phyloP scores from a whole-genome alignment of 2,797 vertebrate genomes.

The Pangasius djambal region DNA sequence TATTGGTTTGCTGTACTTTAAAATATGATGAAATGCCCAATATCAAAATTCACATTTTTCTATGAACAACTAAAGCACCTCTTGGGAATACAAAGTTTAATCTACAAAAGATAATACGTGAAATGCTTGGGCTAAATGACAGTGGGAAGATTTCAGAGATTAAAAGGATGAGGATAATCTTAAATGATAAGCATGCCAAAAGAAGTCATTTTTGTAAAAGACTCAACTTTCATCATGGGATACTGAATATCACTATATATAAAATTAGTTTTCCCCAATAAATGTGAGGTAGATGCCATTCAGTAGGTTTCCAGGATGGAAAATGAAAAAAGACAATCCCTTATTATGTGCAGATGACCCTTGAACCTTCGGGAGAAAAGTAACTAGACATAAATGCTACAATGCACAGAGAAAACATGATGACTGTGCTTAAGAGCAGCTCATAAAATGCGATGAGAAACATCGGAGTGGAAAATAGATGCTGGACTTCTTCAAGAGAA shows the following conservation, averaged over 20 bases:
- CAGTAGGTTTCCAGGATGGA: background rate
- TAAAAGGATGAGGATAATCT: background rate
- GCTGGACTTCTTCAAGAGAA: too few relatives aligned
- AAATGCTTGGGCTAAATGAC: background rate
- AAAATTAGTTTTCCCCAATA: background rate
- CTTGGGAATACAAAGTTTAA: background rate
- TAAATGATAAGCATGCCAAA: background rate
- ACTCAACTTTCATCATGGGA: background rate
- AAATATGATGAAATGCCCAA: background rate
- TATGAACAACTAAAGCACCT: background rate
- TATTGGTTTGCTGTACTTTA: background rate
- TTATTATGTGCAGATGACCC: background rate
- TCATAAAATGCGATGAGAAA: background rate
- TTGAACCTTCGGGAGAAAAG: background rate
- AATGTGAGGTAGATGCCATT: background rate
- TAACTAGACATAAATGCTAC: background rate
- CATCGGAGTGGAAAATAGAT: background rate
- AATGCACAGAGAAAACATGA: background rate
- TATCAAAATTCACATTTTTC: background rate
- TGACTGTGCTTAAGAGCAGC: background rate
- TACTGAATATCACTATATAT: background rate
- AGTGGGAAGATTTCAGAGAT: background rate
- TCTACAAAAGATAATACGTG: too few relatives aligned
- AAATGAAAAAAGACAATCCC: background rate
- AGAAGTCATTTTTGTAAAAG: background rate